phyloP scores from a whole-genome alignment of 2,113 vertebrate genomes.

The Psilopsiagon aymara region DNA sequence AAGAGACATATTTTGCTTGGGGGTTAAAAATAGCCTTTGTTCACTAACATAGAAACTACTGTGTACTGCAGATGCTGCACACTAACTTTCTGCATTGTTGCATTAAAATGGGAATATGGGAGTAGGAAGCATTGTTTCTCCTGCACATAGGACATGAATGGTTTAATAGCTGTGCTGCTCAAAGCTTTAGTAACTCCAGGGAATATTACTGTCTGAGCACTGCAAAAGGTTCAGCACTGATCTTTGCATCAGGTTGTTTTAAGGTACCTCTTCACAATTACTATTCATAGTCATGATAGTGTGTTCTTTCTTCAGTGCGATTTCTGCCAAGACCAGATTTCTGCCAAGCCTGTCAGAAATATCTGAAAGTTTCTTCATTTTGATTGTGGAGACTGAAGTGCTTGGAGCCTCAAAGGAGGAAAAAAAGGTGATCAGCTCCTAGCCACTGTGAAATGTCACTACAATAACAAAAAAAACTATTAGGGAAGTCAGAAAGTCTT shows the following conservation, averaged over 20 bases:
- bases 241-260: background rate
- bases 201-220: background rate
- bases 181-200: background rate
- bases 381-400: background rate
- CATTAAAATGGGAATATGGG: background rate
- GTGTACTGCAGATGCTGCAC: background rate
- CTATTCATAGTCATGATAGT: background rate
- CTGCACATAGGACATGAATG: fast-evolving
- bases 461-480: background rate
- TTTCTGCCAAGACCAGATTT: background rate
- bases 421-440: background rate
- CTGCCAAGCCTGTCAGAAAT: background rate
- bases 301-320: background rate
- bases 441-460: background rate
- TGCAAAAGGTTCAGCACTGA: background rate
- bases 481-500: background rate
- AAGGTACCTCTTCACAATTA: background rate
- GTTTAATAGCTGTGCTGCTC: background rate
- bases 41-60: background rate
- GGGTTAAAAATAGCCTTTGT: background rate
- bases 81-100: background rate
- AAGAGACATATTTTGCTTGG: background rate
- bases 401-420: background rate
- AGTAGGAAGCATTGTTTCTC: background rate
- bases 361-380: background rate